phyloP scores from a whole-genome alignment of 2,113 vertebrate genomes.

The Xiphias gladius region DNA sequence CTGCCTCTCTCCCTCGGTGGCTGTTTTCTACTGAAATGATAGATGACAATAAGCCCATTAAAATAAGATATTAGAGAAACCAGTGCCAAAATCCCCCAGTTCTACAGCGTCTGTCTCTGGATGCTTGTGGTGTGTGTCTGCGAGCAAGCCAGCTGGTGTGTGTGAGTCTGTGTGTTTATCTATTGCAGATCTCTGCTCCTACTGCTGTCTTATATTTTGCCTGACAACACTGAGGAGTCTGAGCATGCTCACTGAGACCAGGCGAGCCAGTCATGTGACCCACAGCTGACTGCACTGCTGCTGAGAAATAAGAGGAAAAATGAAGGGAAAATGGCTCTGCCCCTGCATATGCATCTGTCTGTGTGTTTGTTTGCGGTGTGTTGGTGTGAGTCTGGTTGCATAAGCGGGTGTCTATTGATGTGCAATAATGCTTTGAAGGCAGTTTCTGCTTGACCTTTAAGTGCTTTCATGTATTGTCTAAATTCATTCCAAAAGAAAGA shows the following conservation, averaged over 20 bases:
- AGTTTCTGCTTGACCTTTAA: constrained; percentile 9
- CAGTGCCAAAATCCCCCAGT: constrained; percentile 20
- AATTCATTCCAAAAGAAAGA: neutral
- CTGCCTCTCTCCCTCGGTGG: constrained; percentile 49
- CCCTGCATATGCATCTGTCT: constrained; percentile 40
- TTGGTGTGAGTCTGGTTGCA: constrained; percentile 18
- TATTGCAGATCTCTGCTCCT: constrained; percentile 84
- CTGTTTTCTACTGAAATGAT: constrained; percentile 62
- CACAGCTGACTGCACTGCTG: constrained; percentile 85
- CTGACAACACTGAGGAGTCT: constrained; percentile 86
- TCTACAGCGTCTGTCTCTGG: constrained; percentile 18
- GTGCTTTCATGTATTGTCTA: neutral
- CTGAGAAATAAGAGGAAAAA: constrained; percentile 58
- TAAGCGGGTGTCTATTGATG: constrained; percentile 21
- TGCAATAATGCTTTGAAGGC: constrained; percentile 10
- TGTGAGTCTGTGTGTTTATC: constrained; percentile 82
- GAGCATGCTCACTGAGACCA: constrained; percentile 86
- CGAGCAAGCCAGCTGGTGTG: constrained; percentile 61
- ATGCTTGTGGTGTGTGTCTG: constrained; percentile 42
- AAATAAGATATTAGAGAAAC: constrained; percentile 34
- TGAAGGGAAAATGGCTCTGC: constrained; percentile 50
- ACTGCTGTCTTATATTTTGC: constrained; percentile 85
- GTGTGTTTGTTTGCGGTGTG: constrained; percentile 32
- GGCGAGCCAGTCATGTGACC: constrained; percentile 82
- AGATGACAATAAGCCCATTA: constrained; percentile 47